phyloP scores from a whole-genome alignment of 2,113 vertebrate species.

The Chloroceryle aenea region DNA sequence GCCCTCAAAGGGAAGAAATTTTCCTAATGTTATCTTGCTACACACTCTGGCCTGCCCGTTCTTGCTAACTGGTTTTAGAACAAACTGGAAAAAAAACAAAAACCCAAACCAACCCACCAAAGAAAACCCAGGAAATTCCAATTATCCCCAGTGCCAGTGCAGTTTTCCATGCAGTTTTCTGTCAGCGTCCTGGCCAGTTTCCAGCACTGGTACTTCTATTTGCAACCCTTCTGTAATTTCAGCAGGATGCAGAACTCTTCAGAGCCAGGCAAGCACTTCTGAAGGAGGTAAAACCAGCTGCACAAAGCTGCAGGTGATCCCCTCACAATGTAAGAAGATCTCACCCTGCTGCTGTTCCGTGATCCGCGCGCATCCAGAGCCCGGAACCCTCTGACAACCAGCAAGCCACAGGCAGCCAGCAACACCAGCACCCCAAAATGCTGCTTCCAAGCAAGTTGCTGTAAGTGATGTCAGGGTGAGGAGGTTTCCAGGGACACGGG shows the following conservation, averaged over 20 bases:
- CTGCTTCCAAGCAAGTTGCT: too few relatives aligned
- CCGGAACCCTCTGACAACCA: background rate
- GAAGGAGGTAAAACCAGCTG: background rate
- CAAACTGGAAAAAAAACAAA: too few relatives aligned
- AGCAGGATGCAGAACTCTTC: background rate
- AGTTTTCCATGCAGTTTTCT: background rate
- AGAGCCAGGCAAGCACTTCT: background rate
- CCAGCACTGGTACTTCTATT: background rate
- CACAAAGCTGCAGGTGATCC: background rate
- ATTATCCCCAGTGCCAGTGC: too few relatives aligned
- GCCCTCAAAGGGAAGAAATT: too few relatives aligned
- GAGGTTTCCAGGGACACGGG: background rate
- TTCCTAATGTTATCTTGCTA: too few relatives aligned
- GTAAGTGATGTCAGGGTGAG: accelerated
- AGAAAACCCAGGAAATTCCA: too few relatives aligned
- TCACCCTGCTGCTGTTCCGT: background rate
- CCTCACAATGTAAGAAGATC: background rate
- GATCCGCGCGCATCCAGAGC: background rate
- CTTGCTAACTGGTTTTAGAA: too few relatives aligned
- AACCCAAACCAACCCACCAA: too few relatives aligned
- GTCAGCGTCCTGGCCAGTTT: background rate
- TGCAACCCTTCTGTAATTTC: conserved; percentile 56
- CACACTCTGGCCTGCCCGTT: too few relatives aligned
- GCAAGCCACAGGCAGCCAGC: background rate
- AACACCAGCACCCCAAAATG: accelerated